Evolutionary conservation across 35 echinoderm and acorn worm species (phyloP).

Genomic region (Acanthaster planci): DNA sequence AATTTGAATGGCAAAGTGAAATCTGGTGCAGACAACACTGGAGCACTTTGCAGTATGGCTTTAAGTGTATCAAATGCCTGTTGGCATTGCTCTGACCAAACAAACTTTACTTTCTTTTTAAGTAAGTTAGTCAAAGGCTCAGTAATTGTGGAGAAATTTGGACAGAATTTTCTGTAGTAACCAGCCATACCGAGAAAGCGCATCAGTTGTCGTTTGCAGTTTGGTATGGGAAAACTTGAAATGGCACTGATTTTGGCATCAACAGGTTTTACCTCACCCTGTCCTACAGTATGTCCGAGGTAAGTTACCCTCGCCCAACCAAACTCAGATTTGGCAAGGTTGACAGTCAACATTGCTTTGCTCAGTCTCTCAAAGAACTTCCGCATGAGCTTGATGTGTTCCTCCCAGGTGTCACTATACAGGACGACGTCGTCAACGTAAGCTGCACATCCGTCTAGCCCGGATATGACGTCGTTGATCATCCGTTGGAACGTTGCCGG

Average conservation of each 20-base stretch:
- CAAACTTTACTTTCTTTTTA: not conserved
- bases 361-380: constrained; percentile 41
- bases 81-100: not conserved
- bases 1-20: constrained; percentile 59
- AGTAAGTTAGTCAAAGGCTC: not conserved
- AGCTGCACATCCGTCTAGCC: constrained; percentile 38
- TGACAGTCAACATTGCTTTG: constrained; percentile 40
- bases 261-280: constrained; percentile 39
- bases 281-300: constrained; percentile 44
- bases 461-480: constrained; percentile 37
- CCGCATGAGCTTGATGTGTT: constrained; percentile 17
- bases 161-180: constrained; percentile 39
- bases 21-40: not conserved
- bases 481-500: constrained; percentile 47
- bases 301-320: constrained; percentile 31
- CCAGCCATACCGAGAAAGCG: constrained; percentile 52
- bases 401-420: constrained; percentile 50
- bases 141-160: constrained; percentile 22
- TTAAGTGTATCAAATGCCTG: not conserved
- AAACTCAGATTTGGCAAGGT: constrained; percentile 60
- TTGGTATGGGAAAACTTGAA: constrained; percentile 32
- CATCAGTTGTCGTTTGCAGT: constrained; percentile 27
- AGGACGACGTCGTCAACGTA: constrained; percentile 65
- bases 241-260: constrained; percentile 44
- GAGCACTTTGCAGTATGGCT: not conserved